Evolutionary conservation across 1,140 invertebrate genomes (phyloP).

Genomic region (Drosophila yakuba): DNA sequence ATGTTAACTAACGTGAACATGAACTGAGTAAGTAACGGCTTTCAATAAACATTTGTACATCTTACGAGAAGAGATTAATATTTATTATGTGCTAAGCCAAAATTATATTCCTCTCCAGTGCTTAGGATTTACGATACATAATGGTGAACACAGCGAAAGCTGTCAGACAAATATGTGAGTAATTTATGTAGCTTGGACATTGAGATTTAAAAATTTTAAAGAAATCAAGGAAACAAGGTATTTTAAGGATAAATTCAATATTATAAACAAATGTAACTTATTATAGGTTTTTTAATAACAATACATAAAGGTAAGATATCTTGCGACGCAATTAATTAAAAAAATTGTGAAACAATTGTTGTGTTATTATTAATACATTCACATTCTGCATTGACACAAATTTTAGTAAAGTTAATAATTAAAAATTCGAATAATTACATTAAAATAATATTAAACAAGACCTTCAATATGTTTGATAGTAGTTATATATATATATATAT

Average conservation of each 20-base stretch:
- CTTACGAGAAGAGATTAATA: conserved; percentile 39
- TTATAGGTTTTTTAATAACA: not conserved
- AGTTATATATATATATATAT: too few species aligned
- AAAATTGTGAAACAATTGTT: too few species aligned
- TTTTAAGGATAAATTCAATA: too few species aligned
- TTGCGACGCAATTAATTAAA: too few species aligned
- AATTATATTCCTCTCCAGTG: conserved; percentile 2
- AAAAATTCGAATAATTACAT: not conserved
- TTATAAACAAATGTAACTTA: not conserved
- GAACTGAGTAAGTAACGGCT: conserved; percentile 55
- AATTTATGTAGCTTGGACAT: not conserved
- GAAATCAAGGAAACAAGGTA: not conserved
- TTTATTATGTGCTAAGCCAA: conserved; percentile 31
- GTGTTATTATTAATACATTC: conserved; percentile 9
- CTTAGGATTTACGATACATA: conserved; percentile 7
- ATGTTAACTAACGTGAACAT: conserved; percentile 58
- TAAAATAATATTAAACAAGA: not conserved
- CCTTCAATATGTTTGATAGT: too few species aligned
- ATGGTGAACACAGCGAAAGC: conserved; percentile 15
- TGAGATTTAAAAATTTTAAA: not conserved
- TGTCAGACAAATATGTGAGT: conserved; percentile 3
- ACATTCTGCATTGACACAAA: conserved; percentile 18
- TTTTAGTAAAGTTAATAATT: not conserved
- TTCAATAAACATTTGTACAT: conserved; percentile 73
- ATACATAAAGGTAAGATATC: too few species aligned